Base-by-base conservation (phyloP, 2,797 vertebrate genomes). In the Sebastes reedi region DNA sequence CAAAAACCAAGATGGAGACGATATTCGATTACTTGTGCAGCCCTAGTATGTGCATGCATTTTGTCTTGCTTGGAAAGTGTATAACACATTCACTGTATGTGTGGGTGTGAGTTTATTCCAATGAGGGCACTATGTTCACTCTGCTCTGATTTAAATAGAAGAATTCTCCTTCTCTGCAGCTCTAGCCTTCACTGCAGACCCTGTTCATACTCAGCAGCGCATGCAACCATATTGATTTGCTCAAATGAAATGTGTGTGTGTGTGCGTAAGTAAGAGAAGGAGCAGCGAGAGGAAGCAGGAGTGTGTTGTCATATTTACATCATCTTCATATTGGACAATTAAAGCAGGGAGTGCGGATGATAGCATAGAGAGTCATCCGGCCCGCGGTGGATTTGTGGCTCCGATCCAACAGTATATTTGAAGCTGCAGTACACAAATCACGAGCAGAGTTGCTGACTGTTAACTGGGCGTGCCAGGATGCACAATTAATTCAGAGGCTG, bases 401-500 rank as follows among this genome's bases (percentile, higher is more conserved):
- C 55, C 9, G 25, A 36, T 89, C 88, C 89, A 88, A 84, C 82
- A 52, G 60, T 92, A 91, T 82, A 88, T 94, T 87, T 87, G 81
- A 87, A 67, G 77, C 87, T 77, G 89, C 86, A 88, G 84, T 76
- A 78, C 88, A 95, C 95, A 96, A 95, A 95, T 96, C 94, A 94
- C 85, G 25, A 60, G 39, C 77, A 94, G 91, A 94, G 89, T 94
- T 95, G 95, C 95, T 96, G 95, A 96, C 93, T 93, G 91, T 87
- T 92, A 92, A 89, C 87, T 80, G 83, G 83, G 81, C 62, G 74
- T 86, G 90, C 87, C 91, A 92, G 87, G 87, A 90, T 84, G 90
- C 91, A 87, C 92, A 81, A 92, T 95, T 95, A 94, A 96, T 94
- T 94, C 84, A 91, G 72, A 83, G 90, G 82, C 88, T 84, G 85